Evolutionary conservation across 2,888 invertebrate species (phyloP).

Genomic region (Pinctada fucata): DNA sequence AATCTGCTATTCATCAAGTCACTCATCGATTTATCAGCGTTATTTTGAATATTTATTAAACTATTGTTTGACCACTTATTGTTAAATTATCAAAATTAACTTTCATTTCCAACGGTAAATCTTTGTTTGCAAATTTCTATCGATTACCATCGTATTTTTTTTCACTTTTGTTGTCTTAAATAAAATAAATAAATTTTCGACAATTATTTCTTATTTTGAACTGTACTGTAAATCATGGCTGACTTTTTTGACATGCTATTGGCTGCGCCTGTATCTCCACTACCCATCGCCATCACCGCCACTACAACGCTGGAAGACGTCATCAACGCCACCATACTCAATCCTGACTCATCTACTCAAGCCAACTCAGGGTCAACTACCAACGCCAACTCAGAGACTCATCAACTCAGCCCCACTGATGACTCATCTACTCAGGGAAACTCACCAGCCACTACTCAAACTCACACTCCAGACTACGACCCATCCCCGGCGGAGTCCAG

Average conservation of each 20-base stretch:
- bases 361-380: background rate
- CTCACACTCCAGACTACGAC: background rate
- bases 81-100: no score
- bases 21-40: no score
- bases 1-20: no score
- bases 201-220: no score
- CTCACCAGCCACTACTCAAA: background rate
- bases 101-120: no score
- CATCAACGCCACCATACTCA: background rate
- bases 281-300: background rate
- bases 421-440: background rate
- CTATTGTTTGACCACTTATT: no score
- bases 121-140: no score
- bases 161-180: no score
- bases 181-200: no score
- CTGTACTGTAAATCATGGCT: background rate
- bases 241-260: background rate
- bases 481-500: conserved; percentile 39
- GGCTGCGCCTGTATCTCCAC: background rate
- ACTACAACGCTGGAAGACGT: background rate
- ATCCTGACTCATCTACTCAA: background rate
- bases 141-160: no score
- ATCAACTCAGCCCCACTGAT: background rate
- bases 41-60: no score
- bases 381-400: background rate